Evolutionary conservation across 2,113 vertebrate genomes (phyloP), one percentile per base, ranked within the genome.

Genomic region (Cyprinodon tularosa): DNA sequence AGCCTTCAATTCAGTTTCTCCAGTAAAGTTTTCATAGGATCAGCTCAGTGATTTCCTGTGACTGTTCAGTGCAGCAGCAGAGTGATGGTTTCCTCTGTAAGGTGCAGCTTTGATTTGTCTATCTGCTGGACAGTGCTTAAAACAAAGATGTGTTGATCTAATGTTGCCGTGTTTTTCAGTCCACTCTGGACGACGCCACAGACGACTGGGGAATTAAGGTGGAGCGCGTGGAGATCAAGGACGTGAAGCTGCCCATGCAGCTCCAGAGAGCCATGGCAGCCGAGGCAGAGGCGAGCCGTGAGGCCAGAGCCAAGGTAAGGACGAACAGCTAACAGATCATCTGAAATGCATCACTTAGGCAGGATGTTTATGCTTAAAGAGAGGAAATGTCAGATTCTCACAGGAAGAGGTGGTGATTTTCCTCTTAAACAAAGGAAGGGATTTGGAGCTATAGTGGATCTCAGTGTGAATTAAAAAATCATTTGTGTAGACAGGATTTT

Each of bases 201-300:
- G 96, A 99, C 0, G 82, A 96, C 12, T 99, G 98, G 98, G 98
- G 98, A 1, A 98, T 99, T 81, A 99, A 99, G 82, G 98, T 99
- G 87, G 96, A 99, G 85, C 96, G 98, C 0, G 98, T 99, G 90
- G 98, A 99, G 82, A 99, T 99, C 73, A 99, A 99, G 86, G 97
- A 99, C 0, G 97, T 98, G 81, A 98, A 99, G 72, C 91, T 99
- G 2, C 98, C 98, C 0, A 50, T 94, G 7, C 98, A 99, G 93
- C 94, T 99, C 37, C 98, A 99, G 95, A 96, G 97, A 83, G 97
- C 97, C 3, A 99, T 99, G 97, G 98, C 98, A 0, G 98, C 98
- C 0, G 98, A 99, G 81, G 98, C 98, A 0, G 98, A 98, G 92
- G 97, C 98, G 0, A 83, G 93, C 22, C 93, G 97, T 0, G 98